Conservation (phyloP, 2,797 vertebrate species). For the Alectoris magna region DNA sequence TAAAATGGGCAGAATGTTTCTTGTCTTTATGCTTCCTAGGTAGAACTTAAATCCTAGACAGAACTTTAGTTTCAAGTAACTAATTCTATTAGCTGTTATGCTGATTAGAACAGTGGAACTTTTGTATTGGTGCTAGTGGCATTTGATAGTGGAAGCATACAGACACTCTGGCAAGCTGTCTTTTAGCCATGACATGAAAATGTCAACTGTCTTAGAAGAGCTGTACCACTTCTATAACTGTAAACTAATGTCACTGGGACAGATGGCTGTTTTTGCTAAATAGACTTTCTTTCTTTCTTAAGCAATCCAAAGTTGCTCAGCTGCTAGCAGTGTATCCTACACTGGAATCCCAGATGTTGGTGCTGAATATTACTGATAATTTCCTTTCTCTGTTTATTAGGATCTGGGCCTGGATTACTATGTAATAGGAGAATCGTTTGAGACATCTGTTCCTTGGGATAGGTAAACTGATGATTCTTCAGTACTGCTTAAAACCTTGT, state of each 20-base stretch:
- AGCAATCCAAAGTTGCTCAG: neutral
- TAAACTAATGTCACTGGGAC: neutral
- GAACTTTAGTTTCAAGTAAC: neutral
- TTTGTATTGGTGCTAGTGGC: neutral
- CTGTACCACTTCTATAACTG: neutral
- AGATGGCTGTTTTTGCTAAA: neutral
- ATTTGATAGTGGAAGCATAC: neutral
- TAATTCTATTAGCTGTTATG: neutral
- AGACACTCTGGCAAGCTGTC: neutral
- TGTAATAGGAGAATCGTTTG: slow-evolving; percentile 96
- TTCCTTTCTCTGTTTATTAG: slow-evolving; percentile 78
- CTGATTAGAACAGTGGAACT: neutral
- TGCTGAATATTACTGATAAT: slow-evolving; percentile 13
- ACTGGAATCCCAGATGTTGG: neutral
- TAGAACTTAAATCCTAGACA: neutral
- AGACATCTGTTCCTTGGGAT: slow-evolving; percentile 99
- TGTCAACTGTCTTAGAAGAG: neutral
- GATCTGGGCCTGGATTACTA: slow-evolving; percentile 97
- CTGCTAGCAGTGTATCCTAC: neutral
- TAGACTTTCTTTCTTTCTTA: neutral
- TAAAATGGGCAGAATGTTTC: neutral
- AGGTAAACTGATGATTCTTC: slow-evolving; percentile 84
- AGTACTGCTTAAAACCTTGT: neutral
- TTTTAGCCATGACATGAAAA: neutral
- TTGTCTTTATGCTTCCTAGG: neutral